These are phyloP conservation scores for Epiblema foenella DNA, from an alignment of 2,888 invertebrate genomes.

Conservation along the genomic window DNA sequence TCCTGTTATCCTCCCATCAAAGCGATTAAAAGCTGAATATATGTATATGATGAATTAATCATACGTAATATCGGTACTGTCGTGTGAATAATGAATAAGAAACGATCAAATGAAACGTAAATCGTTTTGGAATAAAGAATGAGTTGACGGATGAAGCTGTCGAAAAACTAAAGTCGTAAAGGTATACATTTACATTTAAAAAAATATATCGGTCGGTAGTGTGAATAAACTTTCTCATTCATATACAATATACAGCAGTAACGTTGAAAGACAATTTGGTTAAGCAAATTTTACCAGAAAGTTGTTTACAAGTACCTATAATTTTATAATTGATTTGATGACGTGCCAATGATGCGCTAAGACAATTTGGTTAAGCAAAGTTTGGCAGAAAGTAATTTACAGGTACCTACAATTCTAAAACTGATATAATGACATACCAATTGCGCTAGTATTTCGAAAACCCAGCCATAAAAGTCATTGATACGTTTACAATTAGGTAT, in stretches of 20 bases:
- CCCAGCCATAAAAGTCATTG: constrained; percentile 22
- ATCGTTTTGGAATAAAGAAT: constrained; percentile 13
- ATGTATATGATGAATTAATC: constrained; percentile 13
- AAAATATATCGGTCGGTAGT: too few species aligned
- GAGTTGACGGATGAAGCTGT: neutral
- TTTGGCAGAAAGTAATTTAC: neutral
- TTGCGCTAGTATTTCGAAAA: neutral
- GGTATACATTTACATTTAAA: neutral
- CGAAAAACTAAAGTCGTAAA: neutral
- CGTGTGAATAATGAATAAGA: constrained; percentile 21
- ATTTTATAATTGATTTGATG: neutral
- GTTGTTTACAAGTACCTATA: neutral
- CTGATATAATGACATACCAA: neutral
- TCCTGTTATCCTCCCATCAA: constrained; percentile 5
- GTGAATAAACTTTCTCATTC: neutral
- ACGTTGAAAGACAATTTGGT: neutral
- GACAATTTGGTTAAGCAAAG: neutral
- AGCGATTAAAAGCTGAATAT: neutral
- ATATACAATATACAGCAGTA: neutral
- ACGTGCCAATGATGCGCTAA: neutral
- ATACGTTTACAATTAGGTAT: constrained; percentile 6
- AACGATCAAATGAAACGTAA: neutral
- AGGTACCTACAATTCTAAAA: neutral
- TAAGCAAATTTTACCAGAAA: too few species aligned
- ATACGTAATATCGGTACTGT: neutral